Evolutionary conservation across 2,888 invertebrate genomes (phyloP), one percentile per base, ranked within the genome.

Genomic region (Cephus runcator): DNA sequence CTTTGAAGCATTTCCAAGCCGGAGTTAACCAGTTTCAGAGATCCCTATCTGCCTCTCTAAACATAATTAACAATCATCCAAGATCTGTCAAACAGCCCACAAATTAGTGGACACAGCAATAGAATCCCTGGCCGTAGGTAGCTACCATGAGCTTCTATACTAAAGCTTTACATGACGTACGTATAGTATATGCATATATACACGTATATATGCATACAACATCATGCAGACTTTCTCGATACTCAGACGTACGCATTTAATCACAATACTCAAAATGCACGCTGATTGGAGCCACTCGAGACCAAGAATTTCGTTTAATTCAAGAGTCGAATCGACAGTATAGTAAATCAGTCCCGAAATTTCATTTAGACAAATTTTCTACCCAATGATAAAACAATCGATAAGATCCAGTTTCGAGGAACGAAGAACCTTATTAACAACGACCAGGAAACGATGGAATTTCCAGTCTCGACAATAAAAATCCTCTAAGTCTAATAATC

Each of bases 21-120:
- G 75, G n/a, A 75, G 30, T 68, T 33, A 36, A 73, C 73, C 75
- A n/a, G 73, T 56, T 34, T 74, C 74, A 74, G 30, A 30, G 74
- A 34, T 75, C 78, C 76, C 73, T 69, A 69, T 69, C 81, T 82
- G 80, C 81, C 84, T 89, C 85, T 85, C 84, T 87, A 88, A 90
- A 89, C 89, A 87, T 89, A 88, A 90, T 90, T 90, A 90, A 90
- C 90, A 90, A 90, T 90, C 88, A 88, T 85, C 87, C 87, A 88
- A 88, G 88, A 90, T 88, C 88, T 85, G 88, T 88, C 90, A 90
- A 90, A 90, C 88, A 87, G 85, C 79, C 88, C 86, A 83, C 89
- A 90, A 90, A 90, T 90, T 88, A 89, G 88, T 89, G 87, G 87
- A 88, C 88, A 86, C 83, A 86, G 82, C 78, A 78, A 76, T 75